Evolutionary conservation across 2,797 vertebrate genomes (phyloP).

Genomic region (Lacerta bilineata): DNA sequence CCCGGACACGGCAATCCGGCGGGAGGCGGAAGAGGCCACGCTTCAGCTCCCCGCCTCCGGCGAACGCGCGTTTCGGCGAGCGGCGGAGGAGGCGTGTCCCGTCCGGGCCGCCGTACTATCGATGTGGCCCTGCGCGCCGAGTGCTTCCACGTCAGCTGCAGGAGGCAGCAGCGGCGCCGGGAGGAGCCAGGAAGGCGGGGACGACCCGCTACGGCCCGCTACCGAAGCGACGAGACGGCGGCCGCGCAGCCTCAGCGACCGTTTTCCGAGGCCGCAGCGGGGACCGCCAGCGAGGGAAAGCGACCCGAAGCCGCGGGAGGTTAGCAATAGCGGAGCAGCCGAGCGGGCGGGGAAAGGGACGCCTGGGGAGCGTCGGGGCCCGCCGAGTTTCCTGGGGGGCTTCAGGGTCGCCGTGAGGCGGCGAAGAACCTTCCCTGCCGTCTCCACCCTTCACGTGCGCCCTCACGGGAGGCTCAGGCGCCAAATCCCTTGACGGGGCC

Average conservation of each 20-base stretch:
- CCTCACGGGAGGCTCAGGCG: not conserved
- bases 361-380: not conserved
- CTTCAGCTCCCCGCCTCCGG: not conserved
- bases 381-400: not conserved
- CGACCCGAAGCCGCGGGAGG: not conserved
- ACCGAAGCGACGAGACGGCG: not conserved
- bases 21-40: not conserved
- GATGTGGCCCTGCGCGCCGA: slow-evolving; percentile 54
- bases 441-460: too few relatives aligned
- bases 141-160: slow-evolving; percentile 74
- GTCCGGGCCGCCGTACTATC: slow-evolving; percentile 54
- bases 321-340: too few relatives aligned
- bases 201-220: not conserved
- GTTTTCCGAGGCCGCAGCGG: not conserved
- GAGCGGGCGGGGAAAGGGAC: not conserved
- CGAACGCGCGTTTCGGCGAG: not conserved
- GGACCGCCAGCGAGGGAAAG: not conserved
- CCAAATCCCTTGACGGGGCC: not conserved
- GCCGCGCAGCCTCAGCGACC: not conserved
- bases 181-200: not conserved
- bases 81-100: slow-evolving; percentile 51
- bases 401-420: not conserved
- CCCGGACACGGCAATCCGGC: not conserved
- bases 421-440: not conserved
- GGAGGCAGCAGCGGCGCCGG: slow-evolving; percentile 7